phyloP scores from a whole-genome alignment of 2,113 vertebrate genomes.

The Orthonyx spaldingii region DNA sequence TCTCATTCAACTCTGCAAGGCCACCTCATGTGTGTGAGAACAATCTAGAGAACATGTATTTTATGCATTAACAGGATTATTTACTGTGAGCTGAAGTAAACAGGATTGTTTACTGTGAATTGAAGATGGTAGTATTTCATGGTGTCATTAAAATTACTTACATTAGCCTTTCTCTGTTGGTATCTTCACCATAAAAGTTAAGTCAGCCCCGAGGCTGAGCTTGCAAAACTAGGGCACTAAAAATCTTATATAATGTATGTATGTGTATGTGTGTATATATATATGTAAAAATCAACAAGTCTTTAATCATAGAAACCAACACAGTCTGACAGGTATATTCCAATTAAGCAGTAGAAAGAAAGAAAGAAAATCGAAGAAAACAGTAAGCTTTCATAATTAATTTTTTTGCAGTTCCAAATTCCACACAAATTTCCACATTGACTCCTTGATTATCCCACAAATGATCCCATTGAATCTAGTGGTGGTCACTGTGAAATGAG shows the following conservation, averaged over 20 bases:
- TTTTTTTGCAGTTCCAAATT: background rate
- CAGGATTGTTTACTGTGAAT: background rate
- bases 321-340: background rate
- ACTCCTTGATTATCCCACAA: background rate
- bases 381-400: background rate
- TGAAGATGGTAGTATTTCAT: background rate
- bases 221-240: background rate
- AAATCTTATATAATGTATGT: background rate
- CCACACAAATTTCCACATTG: background rate
- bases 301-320: background rate
- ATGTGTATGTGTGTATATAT: background rate
- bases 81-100: background rate
- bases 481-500: background rate
- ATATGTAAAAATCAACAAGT: background rate
- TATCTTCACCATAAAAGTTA: background rate
- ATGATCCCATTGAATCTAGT: background rate
- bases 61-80: background rate
- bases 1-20: background rate
- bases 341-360: background rate
- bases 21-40: background rate
- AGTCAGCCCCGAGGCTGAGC: background rate
- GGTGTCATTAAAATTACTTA: background rate
- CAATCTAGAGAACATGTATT: background rate
- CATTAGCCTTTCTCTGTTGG: background rate
- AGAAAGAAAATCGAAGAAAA: background rate